These are phyloP conservation scores for Hepsetus odoe DNA, from an alignment of 2,113 vertebrate genomes.

Conservation along the genomic window DNA sequence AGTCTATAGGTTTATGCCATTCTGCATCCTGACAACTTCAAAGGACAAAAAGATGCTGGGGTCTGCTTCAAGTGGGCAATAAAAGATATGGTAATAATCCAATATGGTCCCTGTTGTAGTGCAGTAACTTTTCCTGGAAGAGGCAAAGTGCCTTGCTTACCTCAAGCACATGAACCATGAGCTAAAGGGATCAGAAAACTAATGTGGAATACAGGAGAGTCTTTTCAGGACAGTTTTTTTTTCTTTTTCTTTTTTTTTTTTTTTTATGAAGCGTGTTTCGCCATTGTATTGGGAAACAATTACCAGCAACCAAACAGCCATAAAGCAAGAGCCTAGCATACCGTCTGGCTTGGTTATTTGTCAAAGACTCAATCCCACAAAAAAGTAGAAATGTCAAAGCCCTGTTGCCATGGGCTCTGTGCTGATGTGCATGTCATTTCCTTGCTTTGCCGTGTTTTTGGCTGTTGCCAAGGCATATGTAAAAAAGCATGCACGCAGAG, in stretches of 20 bases:
- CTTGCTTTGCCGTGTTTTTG: slow-evolving; percentile 11
- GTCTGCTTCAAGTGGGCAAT: neutral
- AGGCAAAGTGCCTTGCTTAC: too few relatives aligned
- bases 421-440: slow-evolving; percentile 1
- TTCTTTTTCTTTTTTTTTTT: too few relatives aligned
- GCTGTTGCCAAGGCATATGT: slow-evolving; percentile 19
- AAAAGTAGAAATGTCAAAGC: neutral
- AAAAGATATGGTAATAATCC: neutral
- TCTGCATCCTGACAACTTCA: neutral
- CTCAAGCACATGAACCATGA: neutral
- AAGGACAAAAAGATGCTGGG: neutral
- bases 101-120: neutral
- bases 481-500: neutral
- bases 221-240: neutral
- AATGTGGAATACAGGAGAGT: neutral
- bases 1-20: neutral
- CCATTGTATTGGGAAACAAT: neutral
- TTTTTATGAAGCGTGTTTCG: neutral
- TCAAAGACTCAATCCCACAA: neutral
- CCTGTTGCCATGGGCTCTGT: slow-evolving; percentile 7
- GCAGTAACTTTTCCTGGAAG: neutral
- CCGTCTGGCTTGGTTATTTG: neutral
- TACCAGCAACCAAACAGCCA: neutral
- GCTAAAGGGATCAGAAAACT: neutral
- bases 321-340: neutral